Base-by-base conservation (phyloP, 2,797 vertebrate species). In the Chaetophractus vellerosus region DNA sequence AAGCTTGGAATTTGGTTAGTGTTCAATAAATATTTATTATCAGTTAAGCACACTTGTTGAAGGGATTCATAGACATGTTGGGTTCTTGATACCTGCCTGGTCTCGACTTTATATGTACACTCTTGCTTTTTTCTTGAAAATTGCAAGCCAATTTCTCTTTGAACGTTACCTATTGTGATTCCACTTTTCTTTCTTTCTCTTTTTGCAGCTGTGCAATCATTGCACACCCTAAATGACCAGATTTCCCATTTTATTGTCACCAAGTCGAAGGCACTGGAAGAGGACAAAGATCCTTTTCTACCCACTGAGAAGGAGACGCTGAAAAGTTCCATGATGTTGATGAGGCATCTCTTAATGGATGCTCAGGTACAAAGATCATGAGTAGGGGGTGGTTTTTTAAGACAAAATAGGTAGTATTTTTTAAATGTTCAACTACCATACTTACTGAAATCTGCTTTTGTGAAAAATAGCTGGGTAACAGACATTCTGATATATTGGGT, bases 161-260 rank as follows among this genome's bases (percentile, higher is more conserved):
- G 64, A 52, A 91, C 78, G 45, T 31, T 48, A 19, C 59, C 15
- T 23, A 12, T 59, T 38, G 9, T 14, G 6, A 90, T 26, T 71
- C 9, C 2, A 52, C 8, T 50, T 93, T 64, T 79, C 28, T 28
- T 31, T 71, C 61, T 94, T 89, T 93, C 28, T 98, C 68, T 96
- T 59, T 95, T 68, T 21, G 63, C 96, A 98, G 99, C 99, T 0
- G 99, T 99, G 83, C 99, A 99, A 92, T 99, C 99, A 0, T 97
- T 99, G 94, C 99, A 99, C 96, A 99, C 99, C 94, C 97, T 99
- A 87, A 99, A 99, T 1, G 99, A 99, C 98, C 99, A 99, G 98
- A 99, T 99, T 96, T 99, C 99, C 2, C 99, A 98, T 96, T 99
- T 99, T 86, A 99, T 99, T 8, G 98, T 99, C 97, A 98, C 98